phyloP scores from a whole-genome alignment of 2,888 invertebrate genomes.

The Bursaphelenchus okinawaensis region DNA sequence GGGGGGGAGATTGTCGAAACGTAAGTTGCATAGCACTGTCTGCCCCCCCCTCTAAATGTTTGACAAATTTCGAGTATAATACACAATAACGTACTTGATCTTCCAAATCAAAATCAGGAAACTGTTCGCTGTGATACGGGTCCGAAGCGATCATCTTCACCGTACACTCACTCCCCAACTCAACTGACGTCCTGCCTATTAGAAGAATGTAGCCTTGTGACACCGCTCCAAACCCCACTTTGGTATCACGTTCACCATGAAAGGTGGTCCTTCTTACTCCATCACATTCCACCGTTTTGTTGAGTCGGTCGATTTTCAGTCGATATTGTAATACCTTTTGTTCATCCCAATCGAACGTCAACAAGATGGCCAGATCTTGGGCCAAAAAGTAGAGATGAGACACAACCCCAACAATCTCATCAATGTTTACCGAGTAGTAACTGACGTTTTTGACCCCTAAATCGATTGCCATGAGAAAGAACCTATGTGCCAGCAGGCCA shows the following conservation, averaged over 20 bases:
- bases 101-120: conserved; percentile 12
- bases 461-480: neutral
- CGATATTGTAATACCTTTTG: neutral
- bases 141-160: conserved; percentile 12
- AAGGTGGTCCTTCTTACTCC: neutral
- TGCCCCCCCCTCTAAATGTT: no score
- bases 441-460: neutral
- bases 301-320: neutral
- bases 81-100: conserved; percentile 9
- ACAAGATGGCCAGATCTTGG: neutral
- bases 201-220: conserved; percentile 8
- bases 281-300: neutral
- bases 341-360: neutral
- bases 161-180: neutral
- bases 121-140: neutral
- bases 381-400: neutral
- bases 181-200: neutral
- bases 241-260: neutral
- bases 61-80: no score
- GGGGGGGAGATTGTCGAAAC: no score
- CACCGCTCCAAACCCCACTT: conserved; percentile 4
- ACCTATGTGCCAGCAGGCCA: neutral
- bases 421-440: neutral
- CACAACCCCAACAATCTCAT: neutral
- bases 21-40: no score